Evolutionary conservation across 2,888 invertebrate genomes (phyloP).

Genomic region (Acheta domesticus): DNA sequence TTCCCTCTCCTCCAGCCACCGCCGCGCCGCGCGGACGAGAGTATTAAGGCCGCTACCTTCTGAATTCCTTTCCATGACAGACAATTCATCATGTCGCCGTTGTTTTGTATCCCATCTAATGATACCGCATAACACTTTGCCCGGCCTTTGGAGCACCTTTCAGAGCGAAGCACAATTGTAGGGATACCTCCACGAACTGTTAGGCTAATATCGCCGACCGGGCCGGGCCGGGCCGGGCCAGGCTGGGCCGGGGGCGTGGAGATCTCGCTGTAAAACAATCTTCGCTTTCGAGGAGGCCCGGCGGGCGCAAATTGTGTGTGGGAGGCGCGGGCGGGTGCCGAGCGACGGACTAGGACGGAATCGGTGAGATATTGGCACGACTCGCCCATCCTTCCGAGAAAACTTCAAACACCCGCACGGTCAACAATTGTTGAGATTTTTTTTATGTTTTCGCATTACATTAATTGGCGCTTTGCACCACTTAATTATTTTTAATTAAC

Average conservation of each 20-base stretch:
- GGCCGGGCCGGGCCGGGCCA: background rate
- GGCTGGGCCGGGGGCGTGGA: background rate
- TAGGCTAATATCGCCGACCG: background rate
- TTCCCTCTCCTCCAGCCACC: no score
- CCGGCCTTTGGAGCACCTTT: background rate
- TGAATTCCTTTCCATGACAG: conserved; percentile 18
- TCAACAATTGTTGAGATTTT: no score
- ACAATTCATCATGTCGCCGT: conserved; percentile 18
- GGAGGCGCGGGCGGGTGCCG: no score
- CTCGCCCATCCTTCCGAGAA: no score
- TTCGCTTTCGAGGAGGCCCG: background rate
- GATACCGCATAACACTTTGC: background rate
- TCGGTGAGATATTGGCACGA: no score
- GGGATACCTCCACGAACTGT: background rate
- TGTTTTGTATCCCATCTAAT: conserved; percentile 6
- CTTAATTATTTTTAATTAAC: no score
- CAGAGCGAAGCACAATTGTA: conserved; percentile 5
- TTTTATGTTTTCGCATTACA: no score
- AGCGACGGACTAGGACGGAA: no score
- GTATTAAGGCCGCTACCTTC: conserved; percentile 9
- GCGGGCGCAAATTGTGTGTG: no score
- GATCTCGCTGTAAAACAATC: conserved; percentile 9
- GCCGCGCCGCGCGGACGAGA: background rate
- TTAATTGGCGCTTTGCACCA: no score
- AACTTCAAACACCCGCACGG: no score